phyloP scores from a whole-genome alignment of 2,888 invertebrate species.

The Lottia scabra region DNA sequence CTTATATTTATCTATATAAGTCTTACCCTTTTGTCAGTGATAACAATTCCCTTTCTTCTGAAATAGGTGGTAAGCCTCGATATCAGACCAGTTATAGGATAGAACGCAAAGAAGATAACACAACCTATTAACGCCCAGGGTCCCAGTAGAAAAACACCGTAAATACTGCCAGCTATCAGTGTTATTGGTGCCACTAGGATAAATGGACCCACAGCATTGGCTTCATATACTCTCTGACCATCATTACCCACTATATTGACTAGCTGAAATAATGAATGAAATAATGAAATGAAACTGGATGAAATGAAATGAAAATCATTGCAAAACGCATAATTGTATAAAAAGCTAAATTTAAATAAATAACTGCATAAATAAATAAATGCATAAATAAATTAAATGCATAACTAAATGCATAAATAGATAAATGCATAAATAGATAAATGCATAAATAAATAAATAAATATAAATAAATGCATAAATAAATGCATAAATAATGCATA shows the following conservation, averaged over 20 bases:
- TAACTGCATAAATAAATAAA: no score
- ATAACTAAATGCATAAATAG: no score
- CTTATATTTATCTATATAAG: neutral
- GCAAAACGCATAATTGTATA: no score
- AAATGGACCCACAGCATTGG: conserved; percentile 72
- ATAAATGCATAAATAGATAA: no score
- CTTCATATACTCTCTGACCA: conserved; percentile 73
- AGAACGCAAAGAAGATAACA: conserved; percentile 71
- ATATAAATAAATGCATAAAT: neutral
- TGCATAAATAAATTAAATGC: no score
- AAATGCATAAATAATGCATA: neutral
- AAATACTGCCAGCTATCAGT: conserved; percentile 70
- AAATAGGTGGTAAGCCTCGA: conserved; percentile 48
- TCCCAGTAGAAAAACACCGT: conserved; percentile 72
- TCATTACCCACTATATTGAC: conserved; percentile 75
- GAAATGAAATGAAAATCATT: no score
- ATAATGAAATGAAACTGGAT: no score
- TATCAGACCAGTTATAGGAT: conserved; percentile 72
- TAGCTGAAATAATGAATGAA: conserved; percentile 67
- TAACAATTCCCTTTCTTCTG: conserved; percentile 45
- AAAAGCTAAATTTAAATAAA: no score
- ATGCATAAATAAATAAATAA: no score
- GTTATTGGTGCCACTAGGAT: conserved; percentile 74
- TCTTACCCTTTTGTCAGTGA: conserved; percentile 57
- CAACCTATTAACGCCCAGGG: conserved; percentile 73